Evolutionary conservation across 2,888 invertebrate genomes (phyloP), one percentile per base, ranked within the genome.

Genomic region (Eupsilia transversa): DNA sequence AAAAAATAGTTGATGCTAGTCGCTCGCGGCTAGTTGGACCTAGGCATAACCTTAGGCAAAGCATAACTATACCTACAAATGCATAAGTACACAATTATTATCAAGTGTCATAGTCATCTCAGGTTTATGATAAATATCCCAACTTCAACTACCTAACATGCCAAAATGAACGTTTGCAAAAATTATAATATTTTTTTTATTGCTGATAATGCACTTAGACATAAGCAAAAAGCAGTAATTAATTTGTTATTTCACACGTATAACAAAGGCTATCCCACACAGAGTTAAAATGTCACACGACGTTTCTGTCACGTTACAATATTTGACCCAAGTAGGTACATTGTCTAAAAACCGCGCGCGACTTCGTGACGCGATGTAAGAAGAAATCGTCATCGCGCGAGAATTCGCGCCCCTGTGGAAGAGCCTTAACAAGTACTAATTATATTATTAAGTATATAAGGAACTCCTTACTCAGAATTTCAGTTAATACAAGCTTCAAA

Each of bases 371-470:
- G n/a, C n/a, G n/a, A n/a, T n/a, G n/a, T n/a, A n/a, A n/a, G n/a
- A n/a, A n/a, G n/a, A n/a, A n/a, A n/a, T n/a, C n/a, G n/a, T 27
- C 2, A 20, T 27, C 33, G 7, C 20, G 35, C n/a, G 14, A 14
- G 3, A 27, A 49, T 38, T 66, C 4, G 12, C 17, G 12, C 38
- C 3, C 12, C 3, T 70, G 27, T 38, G 10, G 9, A 3, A 2
- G 23, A 0, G 10, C 38, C 23, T 66, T 38, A 52, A 12, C 38
- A 66, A 52, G 17, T 49, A 27, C 20, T 17, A 30, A 20, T 46
- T 63, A 64, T 23, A n/a, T 5, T 41, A n/a, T 9, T 30, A 38
- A 38, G 33, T 72, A 74, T 72, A 72, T 56, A 72, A 74, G 20
- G 14, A 14, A n/a, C 63, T 46, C 52, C 23, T n/a, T 23, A 14